Base-by-base conservation (phyloP, 2,888 invertebrate species). In the Zygaena filipendulae region DNA sequence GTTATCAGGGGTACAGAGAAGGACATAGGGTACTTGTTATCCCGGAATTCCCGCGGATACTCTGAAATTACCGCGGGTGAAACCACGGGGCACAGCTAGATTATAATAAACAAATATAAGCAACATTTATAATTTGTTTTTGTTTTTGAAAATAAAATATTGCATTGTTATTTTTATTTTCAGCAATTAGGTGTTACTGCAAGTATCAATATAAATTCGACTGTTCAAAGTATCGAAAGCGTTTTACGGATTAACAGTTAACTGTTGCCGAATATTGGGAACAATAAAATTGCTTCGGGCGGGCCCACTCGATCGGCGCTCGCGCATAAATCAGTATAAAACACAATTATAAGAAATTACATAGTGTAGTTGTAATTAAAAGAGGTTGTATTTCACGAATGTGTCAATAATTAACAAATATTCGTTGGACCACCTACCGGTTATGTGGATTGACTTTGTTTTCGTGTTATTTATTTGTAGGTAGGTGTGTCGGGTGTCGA, bases 321-420 rank as follows among this genome's bases (percentile, higher is more conserved):
- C 30, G 39, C 42, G 44, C 49, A 71, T 75, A 72, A 71, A 75
- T 74, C 74, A 71, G 55, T 43, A 55, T 49, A 59, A 58, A 61
- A 57, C 56, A 71, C 67, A 71, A 72, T 75, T 70, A 72, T 53
- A 58, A 48, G 52, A 64, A 59, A 69, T 70, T 63, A 72, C 58
- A 57, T 45, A 39, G n/a, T 44, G 43, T 45, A 44, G 33, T 47
- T 49, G 54, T 64, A 70, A 71, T 71, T 70, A 69, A 68, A 64
- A 59, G 39, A 49, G 58, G 60, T 48, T 52, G 53, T 67, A 62
- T 60, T 59, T 63, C 56, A 62, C 49, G 44, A 45, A 52, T 38
- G 53, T 60, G 64, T 68, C 64, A 62, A 66, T 67, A 59, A 59
- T 58, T 58, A 62, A 67, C 64, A 62, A 70, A 69, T 63, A 63